Evolutionary conservation across 2,113 vertebrate species (phyloP), one percentile per base, ranked within the genome.

Genomic region (Atrichornis clamosus): DNA sequence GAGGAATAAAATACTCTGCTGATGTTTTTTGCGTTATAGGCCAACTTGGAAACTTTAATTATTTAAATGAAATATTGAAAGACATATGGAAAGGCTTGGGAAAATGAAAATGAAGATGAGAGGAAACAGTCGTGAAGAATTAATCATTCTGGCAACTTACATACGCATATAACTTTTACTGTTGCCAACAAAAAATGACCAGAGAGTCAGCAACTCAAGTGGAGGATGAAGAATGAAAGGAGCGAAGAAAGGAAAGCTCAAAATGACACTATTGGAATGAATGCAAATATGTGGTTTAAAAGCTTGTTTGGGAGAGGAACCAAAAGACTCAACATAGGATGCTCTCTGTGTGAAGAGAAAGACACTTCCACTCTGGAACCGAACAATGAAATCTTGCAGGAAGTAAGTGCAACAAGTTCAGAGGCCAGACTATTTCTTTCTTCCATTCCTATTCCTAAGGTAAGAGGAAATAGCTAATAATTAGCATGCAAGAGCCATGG

Each of bases 381-480:
- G 33, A 87, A 32, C 30, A 77, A 37, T 6, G 5, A 80, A 90
- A 80, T 49, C 42, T 58, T 70, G 15, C 47, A 94, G 46, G 50
- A 90, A 83, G 33, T 55, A 91, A 90, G 39, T 83, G 55, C 90
- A 90, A 74, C 30, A 60, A 77, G 21, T 80, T 93, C 49, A 81
- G 33, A 75, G 80, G 72, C 23, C 90, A 90, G 50, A 50, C 2
- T 58, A 44, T 78, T 89, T 84, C 47, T 89, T 92, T 96, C 50
- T 89, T 73, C 63, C 23, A 42, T 47, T 89, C 32, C 24, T 85
- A 27, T 73, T 93, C 37, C 60, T 87, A 77, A 88, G 78, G 47
- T 93, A 81, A 84, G 63, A 47, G 75, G 82, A 95, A 96, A 88
- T 56, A 60, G 32, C 35, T 84, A 77, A 88, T 80, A 80, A 86